phyloP scores from a whole-genome alignment of 2,113 vertebrate species.

The Cavia aperea region DNA sequence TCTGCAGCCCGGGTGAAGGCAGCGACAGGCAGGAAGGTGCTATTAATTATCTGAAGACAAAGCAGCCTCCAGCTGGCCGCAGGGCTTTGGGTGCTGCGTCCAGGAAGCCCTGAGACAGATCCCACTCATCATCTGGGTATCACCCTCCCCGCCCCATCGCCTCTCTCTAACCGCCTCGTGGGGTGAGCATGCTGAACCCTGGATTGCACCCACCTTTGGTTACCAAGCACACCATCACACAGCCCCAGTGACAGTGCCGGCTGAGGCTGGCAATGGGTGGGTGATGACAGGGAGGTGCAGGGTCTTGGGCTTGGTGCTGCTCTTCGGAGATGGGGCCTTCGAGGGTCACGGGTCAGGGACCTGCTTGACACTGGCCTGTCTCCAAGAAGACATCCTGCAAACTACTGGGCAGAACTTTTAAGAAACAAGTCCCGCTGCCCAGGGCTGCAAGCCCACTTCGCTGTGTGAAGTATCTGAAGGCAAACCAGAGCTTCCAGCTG shows the following conservation, averaged over 20 bases:
- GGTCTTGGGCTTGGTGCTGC: too few species aligned
- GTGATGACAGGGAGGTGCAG: neutral
- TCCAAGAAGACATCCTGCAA: neutral
- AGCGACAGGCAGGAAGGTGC: neutral
- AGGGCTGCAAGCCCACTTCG: fast-evolving
- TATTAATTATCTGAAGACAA: neutral
- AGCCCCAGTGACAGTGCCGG: fast-evolving
- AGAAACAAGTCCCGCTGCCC: fast-evolving
- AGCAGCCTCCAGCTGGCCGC: neutral
- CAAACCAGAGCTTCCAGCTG: neutral
- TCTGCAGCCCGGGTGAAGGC: neutral
- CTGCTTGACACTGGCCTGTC: neutral
- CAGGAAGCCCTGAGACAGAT: neutral
- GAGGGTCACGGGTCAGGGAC: neutral
- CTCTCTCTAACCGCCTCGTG: neutral
- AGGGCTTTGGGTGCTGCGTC: neutral
- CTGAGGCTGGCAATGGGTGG: too few species aligned
- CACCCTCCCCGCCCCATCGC: fast-evolving
- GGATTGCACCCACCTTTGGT: too few species aligned
- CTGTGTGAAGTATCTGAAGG: neutral
- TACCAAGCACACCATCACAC: fast-evolving
- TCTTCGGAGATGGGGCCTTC: neutral
- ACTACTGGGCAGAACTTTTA: neutral
- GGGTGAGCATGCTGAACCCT: neutral
- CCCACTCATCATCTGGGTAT: too few species aligned